These are phyloP conservation scores for Pseudeuparius sepicola DNA, from an alignment of 2,888 invertebrate species.

Conservation along the genomic window DNA sequence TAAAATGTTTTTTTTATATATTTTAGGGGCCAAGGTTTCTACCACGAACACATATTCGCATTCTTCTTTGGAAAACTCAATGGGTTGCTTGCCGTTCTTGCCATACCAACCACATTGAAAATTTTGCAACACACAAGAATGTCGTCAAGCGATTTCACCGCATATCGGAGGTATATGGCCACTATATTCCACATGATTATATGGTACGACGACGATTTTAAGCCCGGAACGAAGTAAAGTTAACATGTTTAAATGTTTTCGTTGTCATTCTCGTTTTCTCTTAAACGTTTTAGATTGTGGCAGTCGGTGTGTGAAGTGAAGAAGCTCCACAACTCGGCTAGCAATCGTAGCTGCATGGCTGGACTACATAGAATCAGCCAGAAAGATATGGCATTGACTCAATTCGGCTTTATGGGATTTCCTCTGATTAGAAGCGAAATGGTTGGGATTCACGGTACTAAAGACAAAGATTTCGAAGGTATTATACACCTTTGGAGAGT, in stretches of 20 bases:
- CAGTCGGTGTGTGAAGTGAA: constrained; percentile 58
- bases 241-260: constrained; percentile 1
- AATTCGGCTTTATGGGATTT: constrained; percentile 79
- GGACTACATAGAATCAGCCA: constrained; percentile 58
- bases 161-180: constrained; percentile 68
- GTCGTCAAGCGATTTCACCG: constrained; percentile 53
- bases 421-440: constrained; percentile 42
- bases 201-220: constrained; percentile 69
- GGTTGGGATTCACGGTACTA: constrained; percentile 53
- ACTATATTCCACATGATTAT: constrained; percentile 65
- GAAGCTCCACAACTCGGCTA: constrained; percentile 55
- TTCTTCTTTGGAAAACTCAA: constrained; percentile 63
- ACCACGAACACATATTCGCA: constrained; percentile 57
- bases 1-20: constrained; percentile 11
- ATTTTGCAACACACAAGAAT: constrained; percentile 63
- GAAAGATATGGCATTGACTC: constrained; percentile 75
- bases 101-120: constrained; percentile 62
- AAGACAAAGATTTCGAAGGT: constrained; percentile 57
- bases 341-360: constrained; percentile 42
- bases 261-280: constrained; percentile 1
- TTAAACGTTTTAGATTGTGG: constrained; percentile 56
- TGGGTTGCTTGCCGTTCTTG: constrained; percentile 65
- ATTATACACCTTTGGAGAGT: constrained; percentile 79
- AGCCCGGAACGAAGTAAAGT: constrained; percentile 47
- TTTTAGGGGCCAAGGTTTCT: constrained; percentile 64